Evolutionary conservation across 2,797 vertebrate species (phyloP).

Genomic region (Erethizon dorsatum): DNA sequence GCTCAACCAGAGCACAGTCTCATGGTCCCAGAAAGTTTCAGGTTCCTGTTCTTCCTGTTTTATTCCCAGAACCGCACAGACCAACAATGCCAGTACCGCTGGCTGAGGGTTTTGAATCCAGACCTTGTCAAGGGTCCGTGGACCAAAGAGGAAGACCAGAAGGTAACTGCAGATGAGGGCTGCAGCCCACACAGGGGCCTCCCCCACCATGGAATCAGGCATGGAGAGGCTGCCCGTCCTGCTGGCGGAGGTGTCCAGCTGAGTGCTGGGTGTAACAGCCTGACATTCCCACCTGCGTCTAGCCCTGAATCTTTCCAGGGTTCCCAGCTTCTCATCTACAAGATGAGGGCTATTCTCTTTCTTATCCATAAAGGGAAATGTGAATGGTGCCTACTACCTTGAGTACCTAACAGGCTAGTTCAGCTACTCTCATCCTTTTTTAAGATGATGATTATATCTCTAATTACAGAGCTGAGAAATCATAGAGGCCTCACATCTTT

Average conservation of each 20-base stretch:
- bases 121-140: slow-evolving; percentile 98
- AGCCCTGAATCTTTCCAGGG: not conserved
- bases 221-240: not conserved
- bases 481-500: not conserved
- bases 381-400: not conserved
- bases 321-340: not conserved
- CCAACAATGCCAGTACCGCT: slow-evolving; percentile 98
- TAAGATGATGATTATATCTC: too few species aligned
- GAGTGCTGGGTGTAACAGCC: not conserved
- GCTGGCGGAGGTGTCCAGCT: not conserved
- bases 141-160: slow-evolving; percentile 99
- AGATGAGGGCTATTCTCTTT: not conserved
- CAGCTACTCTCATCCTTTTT: too few species aligned
- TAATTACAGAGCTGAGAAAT: not conserved
- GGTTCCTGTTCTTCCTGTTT: not conserved
- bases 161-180: slow-evolving; percentile 88
- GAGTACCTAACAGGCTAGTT: not conserved
- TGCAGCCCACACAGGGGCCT: not conserved
- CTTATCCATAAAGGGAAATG: not conserved
- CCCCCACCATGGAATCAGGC: fast-evolving
- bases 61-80: slow-evolving; percentile 93
- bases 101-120: slow-evolving; percentile 97
- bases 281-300: not conserved
- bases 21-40: not conserved
- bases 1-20: not conserved